Base-by-base conservation (phyloP, 37 sponge, comb jelly and placozoan genomes). In the Chondrosia reniformis region DNA sequence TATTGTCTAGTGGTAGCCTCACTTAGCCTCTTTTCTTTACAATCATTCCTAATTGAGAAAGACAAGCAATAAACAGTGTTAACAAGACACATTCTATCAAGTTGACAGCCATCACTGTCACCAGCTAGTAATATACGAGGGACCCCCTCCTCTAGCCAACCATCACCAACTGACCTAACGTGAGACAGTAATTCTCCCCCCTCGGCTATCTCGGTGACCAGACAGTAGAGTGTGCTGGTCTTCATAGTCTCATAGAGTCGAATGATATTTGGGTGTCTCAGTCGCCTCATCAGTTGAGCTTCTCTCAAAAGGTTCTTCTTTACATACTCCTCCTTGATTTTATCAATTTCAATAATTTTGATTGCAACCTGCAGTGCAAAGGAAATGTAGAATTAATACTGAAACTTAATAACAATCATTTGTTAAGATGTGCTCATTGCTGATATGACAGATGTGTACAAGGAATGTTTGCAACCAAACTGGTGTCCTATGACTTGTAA, bases 231-330 rank as follows among this genome's bases (percentile, higher is more conserved):
- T 6, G 86, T 85, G 72, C 81, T 89, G 0, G 93, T 89, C 85
- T 97, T 94, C 90, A 97, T 94, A 30, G 95, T 94, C 84, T 97
- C 98, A 52, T 95, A 97, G 44, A 97, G 88, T n/a, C 96, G 85
- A 45, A 97, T 97, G 58, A 97, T 88, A 75, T 97, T 97, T 9
- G 98, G 98, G 43, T 97, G 98, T 22, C 80, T 81, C n/a, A 97
- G 78, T 27, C 95, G 54, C 1, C 93, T 71, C 93, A 97, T 92
- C 22, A 94, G 83, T 79, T 89, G 82, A 27, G 95, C 95, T 59
- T 97, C 98, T 9, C 98, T 86, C 27, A 94, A 77, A 13, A 97
- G 80, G 61, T 97, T 97, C 78, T 93, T 90, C 42, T 91, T 69
- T 7, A 97, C 97, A 57, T 97, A 97, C 21, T 97, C 97, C 40